These are phyloP conservation scores for Amphipoea oculea DNA, from an alignment of 2,888 invertebrate species.

Conservation along the genomic window DNA sequence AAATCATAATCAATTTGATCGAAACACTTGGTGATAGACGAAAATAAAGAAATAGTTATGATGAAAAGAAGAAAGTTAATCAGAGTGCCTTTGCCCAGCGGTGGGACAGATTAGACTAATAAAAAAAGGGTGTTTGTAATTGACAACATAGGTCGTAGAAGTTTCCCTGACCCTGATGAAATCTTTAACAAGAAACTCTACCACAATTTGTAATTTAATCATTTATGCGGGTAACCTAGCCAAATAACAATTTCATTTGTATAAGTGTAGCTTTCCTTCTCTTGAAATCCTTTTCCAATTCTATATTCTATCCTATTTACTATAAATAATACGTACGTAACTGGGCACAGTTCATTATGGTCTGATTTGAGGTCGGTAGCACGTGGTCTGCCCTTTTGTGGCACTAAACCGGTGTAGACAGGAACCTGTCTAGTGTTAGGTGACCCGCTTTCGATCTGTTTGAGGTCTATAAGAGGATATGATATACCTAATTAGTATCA, in stretches of 20 bases:
- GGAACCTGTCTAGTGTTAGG: neutral
- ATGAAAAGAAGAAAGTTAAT: neutral
- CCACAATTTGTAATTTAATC: neutral
- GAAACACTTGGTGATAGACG: neutral
- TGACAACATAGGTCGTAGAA: neutral
- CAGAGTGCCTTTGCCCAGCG: neutral
- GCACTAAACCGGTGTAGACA: neutral
- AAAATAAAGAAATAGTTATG: neutral
- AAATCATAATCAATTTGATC: neutral
- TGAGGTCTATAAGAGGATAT: neutral
- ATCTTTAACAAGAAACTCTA: neutral
- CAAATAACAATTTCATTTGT: neutral
- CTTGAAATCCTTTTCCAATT: neutral
- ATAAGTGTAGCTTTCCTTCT: neutral
- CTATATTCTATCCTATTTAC: neutral
- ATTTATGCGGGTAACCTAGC: neutral
- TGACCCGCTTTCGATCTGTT: neutral
- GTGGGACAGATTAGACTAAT: neutral
- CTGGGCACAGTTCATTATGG: neutral
- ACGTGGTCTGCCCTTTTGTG: slow-evolving; percentile 20
- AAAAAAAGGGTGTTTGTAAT: neutral
- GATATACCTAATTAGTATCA: neutral
- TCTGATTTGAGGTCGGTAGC: slow-evolving; percentile 19
- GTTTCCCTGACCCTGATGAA: neutral
- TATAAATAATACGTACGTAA: neutral